Percentiles rank a stretch among this genome's conserved stretches.
Evolutionary conservation across 1,140 invertebrate genomes (phyloP).

Genomic region (Drosophila sp.): DNA sequence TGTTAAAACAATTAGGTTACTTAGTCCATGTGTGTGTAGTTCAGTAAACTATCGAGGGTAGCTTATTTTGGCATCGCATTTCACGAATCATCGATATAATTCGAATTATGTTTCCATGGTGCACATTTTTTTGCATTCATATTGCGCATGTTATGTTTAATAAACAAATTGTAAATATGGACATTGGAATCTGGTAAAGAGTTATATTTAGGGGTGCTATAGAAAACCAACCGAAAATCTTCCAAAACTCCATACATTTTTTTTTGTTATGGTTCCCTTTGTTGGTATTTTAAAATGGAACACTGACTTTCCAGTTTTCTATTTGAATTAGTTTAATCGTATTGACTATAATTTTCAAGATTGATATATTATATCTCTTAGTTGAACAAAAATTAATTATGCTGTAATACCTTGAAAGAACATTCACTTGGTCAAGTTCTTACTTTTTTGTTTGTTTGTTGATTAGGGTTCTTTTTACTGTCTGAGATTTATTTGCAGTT

Average conservation of each 20-base stretch:
- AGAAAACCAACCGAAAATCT: too few species aligned
- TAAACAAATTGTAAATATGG: slow-evolving; percentile 1
- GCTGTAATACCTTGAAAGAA: too few species aligned
- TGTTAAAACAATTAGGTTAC: neutral
- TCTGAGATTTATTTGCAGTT: slow-evolving; percentile 5
- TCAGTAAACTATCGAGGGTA: neutral
- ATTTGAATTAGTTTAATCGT: too few species aligned
- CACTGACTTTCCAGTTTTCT: too few species aligned
- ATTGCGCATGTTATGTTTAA: neutral
- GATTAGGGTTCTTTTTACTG: slow-evolving; percentile 1
- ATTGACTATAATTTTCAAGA: too few species aligned
- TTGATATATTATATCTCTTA: too few species aligned
- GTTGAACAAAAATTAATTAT: too few species aligned
- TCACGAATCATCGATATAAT: neutral
- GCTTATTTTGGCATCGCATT: neutral
- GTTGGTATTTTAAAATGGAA: too few species aligned
- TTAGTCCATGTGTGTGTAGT: neutral
- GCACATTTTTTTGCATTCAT: neutral
- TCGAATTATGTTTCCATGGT: slow-evolving; percentile 3
- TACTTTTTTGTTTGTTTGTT: neutral
- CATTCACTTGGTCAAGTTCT: too few species aligned
- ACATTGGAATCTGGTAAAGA: neutral
- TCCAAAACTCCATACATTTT: too few species aligned
- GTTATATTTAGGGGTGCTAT: too few species aligned
- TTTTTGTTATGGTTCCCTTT: too few species aligned